Evolutionary conservation across 2,888 invertebrate species (phyloP), one percentile per base, ranked within the genome.

Genomic region (Trichogramma dendrolimi): DNA sequence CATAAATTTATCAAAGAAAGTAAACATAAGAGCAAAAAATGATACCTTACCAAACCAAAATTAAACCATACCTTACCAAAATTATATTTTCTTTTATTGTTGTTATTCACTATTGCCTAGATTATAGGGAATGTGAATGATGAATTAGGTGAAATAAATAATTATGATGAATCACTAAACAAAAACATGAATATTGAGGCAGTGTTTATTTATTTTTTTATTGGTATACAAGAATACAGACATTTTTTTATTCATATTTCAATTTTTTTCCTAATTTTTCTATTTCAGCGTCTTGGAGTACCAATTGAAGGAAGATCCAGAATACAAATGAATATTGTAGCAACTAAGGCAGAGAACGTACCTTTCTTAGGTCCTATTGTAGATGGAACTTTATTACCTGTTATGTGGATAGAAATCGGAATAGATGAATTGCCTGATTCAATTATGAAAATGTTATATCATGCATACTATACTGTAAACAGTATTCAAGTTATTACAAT

Each of bases 331-430:
- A 93, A 92, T 73, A 80, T 92, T 0, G 86, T 88, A 79, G 83
- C 90, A 1, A 82, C 80, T 48, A 82, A 84, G 68, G 80, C 83
- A 0, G 63, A 73, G 0, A 79, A 79, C 8, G 81, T 86, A 46
- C 74, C 80, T 0, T 79, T 83, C 0, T 72, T 87, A 4, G 78
- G 80, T 0, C 83, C 79, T 54, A 79, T 88, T 46, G 76, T 84
- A 0, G 84, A 90, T 64, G 85, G 84, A 0, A 74, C 85, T 4
- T 86, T 91, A 56, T 74, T 92, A n/a, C 92, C 92, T 0, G 74
- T 92, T 0, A 83, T 88, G 6, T 92, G 91, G 91, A 73, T 91
- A 40, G 90, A 92, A 75, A 80, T 86, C 68, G 86, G 68, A 0
- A 51, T 75, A 4, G 75, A 74, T 4, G 39, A 68, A 0, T 55